Percentiles rank a stretch among this genome's conserved stretches.
phyloP scores from a whole-genome alignment of 2,888 invertebrate genomes.

The Cryptus armator region DNA sequence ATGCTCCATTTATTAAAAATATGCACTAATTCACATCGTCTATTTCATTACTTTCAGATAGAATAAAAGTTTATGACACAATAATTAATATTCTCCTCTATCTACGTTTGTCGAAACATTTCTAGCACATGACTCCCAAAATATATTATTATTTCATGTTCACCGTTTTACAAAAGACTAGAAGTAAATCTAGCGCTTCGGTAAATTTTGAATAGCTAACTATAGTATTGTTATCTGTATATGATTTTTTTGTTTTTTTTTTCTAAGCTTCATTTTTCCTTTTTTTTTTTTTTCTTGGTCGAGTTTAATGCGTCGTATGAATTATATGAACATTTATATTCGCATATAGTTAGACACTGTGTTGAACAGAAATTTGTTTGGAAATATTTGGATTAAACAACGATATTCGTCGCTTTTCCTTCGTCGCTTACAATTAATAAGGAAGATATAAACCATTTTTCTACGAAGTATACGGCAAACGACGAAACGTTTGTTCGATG shows the following conservation, averaged over 20 bases:
- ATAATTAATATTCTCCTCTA: conserved; percentile 79
- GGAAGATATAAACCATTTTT: conserved; percentile 47
- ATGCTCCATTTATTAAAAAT: conserved; percentile 85
- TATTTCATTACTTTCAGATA: conserved; percentile 83
- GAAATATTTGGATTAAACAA: neutral
- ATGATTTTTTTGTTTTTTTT: conserved; percentile 52
- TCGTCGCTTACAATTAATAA: conserved; percentile 49
- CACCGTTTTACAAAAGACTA: conserved; percentile 80
- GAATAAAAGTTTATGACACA: conserved; percentile 78
- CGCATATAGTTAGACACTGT: conserved; percentile 59
- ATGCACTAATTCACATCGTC: conserved; percentile 83
- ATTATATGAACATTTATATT: conserved; percentile 64
- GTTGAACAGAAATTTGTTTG: conserved; percentile 33
- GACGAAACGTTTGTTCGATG: conserved; percentile 5
- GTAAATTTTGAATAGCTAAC: conserved; percentile 78
- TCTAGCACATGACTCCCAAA: conserved; percentile 80
- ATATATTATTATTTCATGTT: conserved; percentile 79
- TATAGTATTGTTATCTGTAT: conserved; percentile 68
- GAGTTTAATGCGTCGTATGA: conserved; percentile 61
- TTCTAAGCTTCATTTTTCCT: conserved; percentile 51
- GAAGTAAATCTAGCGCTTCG: conserved; percentile 72
- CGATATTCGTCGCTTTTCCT: conserved; percentile 1
- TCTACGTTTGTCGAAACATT: conserved; percentile 79
- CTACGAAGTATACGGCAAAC: conserved; percentile 24
- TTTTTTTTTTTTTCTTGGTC: conserved; percentile 64